Base-by-base conservation (phyloP, 2,888 invertebrate genomes). In the Caprella mutica region DNA sequence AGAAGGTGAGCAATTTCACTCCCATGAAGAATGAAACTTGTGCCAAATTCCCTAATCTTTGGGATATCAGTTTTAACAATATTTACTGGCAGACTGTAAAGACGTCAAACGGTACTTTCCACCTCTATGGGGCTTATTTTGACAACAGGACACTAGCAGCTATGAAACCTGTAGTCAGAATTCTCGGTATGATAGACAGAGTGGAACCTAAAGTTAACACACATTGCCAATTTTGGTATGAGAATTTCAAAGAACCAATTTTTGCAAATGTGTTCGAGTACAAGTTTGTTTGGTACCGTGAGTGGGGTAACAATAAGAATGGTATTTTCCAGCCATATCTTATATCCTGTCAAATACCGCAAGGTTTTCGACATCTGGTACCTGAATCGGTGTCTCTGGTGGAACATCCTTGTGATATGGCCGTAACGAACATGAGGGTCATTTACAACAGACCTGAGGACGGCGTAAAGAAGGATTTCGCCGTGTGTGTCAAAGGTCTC, bases 281-380 rank as follows among this genome's bases (percentile, higher is more conserved):
- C 75, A 90, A 90, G 72, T 90, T 91, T 72, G 86, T 91, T 67
- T 92, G 92, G 92, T 86, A 87, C 72, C 82, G 83, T 68, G 89
- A 89, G 73, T 92, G 91, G 91, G 91, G 91, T 59, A 91, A 91
- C 74, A 88, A 89, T 75, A 85, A 86, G 71, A 86, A 90, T 73
- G 85, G 85, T 53, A 85, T 90, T 65, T 86, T 89, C 72, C 91
- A 92, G 74, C 91, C 92, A 0, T 92, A 89, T 72, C 77, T 92
- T 67, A 83, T 88, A 65, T 88, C 90, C 21, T 92, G 92, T 73
- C 85, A 86, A 70, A 80, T 92, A 67, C 91, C 92, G 88, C 73
- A 92, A 91, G 91, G 91, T 91, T 59, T 56, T 40, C 24, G 24
- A 24, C 42, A 53, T 2, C 78, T 82, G 21, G 80, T 83, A 19